These are phyloP conservation scores for Centrocercus urophasianus DNA, from an alignment of 2,113 vertebrate genomes.

Conservation along the genomic window DNA sequence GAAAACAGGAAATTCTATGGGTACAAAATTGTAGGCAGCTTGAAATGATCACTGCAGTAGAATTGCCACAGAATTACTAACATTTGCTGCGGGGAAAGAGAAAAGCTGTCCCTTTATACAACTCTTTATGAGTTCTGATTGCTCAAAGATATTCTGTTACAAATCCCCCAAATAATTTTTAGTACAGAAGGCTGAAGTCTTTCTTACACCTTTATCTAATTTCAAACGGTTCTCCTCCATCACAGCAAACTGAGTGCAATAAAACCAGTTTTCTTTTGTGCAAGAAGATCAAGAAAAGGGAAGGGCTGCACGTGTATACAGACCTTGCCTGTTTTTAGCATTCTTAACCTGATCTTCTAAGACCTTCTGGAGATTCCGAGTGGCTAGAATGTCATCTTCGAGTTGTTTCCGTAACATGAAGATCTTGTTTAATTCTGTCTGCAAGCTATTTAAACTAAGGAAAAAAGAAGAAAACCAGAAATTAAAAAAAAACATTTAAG, in stretches of 20 bases:
- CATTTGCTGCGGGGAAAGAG: not conserved
- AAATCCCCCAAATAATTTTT: not conserved
- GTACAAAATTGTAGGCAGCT: not conserved
- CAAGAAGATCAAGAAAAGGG: not conserved
- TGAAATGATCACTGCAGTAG: not conserved
- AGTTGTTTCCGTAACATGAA: slow-evolving; percentile 87
- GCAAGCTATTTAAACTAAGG: slow-evolving; percentile 74
- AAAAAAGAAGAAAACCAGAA: not conserved
- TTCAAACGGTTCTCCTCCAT: not conserved
- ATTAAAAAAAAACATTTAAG: not conserved
- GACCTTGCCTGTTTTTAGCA: slow-evolving; percentile 86
- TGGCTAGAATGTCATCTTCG: slow-evolving; percentile 84
- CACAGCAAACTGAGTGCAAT: not conserved
- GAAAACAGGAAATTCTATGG: not conserved
- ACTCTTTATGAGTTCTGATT: not conserved
- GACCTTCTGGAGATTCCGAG: slow-evolving; percentile 83
- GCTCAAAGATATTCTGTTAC: not conserved
- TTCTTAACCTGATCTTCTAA: slow-evolving; percentile 87
- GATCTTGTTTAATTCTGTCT: slow-evolving; percentile 85
- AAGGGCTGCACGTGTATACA: slow-evolving; percentile 15
- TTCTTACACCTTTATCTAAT: not conserved
- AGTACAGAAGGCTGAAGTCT: not conserved
- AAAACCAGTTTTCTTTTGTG: not conserved
- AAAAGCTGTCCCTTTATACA: not conserved
- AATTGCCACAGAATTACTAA: not conserved